These are phyloP conservation scores for Oreochromis spilurus DNA, from an alignment of 2,113 vertebrate species.

Conservation along the genomic window DNA sequence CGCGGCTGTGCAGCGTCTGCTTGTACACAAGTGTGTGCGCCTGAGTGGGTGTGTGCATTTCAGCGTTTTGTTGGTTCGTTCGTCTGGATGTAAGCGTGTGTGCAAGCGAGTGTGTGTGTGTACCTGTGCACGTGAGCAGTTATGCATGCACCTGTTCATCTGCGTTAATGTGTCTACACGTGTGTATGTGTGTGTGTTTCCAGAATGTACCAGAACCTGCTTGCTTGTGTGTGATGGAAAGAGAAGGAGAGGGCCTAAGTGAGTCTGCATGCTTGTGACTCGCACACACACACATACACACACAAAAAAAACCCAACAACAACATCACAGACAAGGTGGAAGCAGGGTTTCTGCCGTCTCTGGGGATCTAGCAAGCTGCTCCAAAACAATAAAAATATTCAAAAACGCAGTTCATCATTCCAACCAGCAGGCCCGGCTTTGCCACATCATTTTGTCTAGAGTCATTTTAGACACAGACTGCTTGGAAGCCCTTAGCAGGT, in stretches of 20 bases:
- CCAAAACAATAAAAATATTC: slow-evolving; percentile 3
- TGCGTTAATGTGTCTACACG: neutral
- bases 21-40: neutral
- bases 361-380: neutral
- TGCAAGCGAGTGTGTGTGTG: neutral
- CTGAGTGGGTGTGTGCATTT: neutral
- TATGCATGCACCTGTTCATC: neutral
- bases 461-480: neutral
- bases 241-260: neutral
- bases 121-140: neutral
- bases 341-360: slow-evolving; percentile 7
- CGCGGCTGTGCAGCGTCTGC: neutral
- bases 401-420: neutral
- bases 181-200: neutral
- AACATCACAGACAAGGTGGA: neutral
- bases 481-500: neutral
- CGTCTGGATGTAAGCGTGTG: neutral
- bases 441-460: neutral
- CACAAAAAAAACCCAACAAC: neutral
- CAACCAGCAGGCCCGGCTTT: neutral
- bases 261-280: neutral
- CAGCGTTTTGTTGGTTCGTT: neutral
- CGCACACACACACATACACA: neutral
- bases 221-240: neutral
- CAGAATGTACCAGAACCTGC: neutral